Conservation (phyloP, 2,797 vertebrate species). For the Onychomys torridus region DNA sequence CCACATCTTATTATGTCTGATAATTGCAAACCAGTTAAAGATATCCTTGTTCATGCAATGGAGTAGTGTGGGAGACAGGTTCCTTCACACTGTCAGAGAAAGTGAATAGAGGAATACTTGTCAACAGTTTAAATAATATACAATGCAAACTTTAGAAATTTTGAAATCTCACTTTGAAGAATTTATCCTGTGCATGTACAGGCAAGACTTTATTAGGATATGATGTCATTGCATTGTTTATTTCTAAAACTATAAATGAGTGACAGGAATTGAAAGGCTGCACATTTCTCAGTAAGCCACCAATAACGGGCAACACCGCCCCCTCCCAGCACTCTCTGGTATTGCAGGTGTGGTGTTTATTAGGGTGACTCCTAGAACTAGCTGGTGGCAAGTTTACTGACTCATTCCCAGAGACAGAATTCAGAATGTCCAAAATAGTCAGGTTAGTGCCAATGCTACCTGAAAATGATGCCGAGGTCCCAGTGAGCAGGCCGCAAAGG, state of each 20-base stretch:
- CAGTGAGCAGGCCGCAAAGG: slow-evolving; percentile 15
- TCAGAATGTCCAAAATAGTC: rapidly evolving
- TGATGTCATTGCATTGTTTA: background rate
- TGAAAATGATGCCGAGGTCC: background rate
- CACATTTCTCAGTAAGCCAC: background rate
- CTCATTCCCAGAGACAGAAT: background rate
- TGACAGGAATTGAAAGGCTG: background rate
- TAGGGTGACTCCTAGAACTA: no score
- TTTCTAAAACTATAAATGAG: background rate
- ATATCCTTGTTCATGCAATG: rapidly evolving
- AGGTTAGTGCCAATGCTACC: rapidly evolving
- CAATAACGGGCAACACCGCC: background rate
- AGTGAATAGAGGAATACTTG: no score
- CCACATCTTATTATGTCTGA: no score
- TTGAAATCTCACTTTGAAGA: slow-evolving; percentile 28
- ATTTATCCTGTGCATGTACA: background rate
- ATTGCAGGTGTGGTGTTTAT: background rate
- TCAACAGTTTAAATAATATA: no score
- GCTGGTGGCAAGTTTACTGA: no score
- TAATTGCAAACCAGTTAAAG: no score
- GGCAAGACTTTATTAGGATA: background rate
- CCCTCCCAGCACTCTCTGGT: background rate
- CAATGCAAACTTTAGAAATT: background rate
- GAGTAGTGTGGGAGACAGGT: rapidly evolving
- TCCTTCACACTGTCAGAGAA: no score